These are phyloP conservation scores for Alitta virens DNA, from an alignment of 2,888 invertebrate species.

Conservation along the genomic window DNA sequence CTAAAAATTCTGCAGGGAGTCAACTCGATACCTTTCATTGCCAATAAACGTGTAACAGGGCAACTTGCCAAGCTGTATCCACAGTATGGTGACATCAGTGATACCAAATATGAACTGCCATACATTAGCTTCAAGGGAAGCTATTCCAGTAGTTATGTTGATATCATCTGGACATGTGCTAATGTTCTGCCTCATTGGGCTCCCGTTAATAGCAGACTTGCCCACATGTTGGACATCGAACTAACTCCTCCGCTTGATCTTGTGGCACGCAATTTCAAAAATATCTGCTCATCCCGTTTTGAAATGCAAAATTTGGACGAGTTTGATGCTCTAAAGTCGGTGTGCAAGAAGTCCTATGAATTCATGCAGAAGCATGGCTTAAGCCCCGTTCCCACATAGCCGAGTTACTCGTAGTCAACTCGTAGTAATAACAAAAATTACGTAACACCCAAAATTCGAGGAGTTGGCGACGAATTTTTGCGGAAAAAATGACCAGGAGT, in stretches of 20 bases:
- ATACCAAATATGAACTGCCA: constrained; percentile 11
- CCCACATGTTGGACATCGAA: too few relatives aligned
- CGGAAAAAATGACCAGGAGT: too few relatives aligned
- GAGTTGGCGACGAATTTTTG: too few relatives aligned
- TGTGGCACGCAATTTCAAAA: too few relatives aligned
- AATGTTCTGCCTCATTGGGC: constrained; percentile 28
- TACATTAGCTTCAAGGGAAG: constrained; percentile 24
- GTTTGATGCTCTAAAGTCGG: background rate
- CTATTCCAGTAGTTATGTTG: constrained; percentile 9
- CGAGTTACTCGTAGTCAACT: too few relatives aligned
- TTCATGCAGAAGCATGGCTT: constrained; percentile 17
- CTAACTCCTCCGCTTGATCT: too few relatives aligned
- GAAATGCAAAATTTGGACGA: too few relatives aligned
- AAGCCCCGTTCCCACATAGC: too few relatives aligned
- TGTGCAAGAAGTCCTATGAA: constrained; percentile 22
- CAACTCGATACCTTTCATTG: constrained; percentile 21
- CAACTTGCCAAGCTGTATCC: constrained; percentile 7
- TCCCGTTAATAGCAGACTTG: constrained; percentile 8
- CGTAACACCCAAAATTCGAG: too few relatives aligned
- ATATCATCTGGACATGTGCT: constrained; percentile 26
- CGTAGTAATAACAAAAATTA: too few relatives aligned
- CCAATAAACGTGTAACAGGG: constrained; percentile 6
- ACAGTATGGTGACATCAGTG: constrained; percentile 23
- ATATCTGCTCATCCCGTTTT: too few relatives aligned
- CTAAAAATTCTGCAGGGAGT: constrained; percentile 18